phyloP scores from a whole-genome alignment of 2,113 vertebrate genomes.

The Chroicocephalus ridibundus region DNA sequence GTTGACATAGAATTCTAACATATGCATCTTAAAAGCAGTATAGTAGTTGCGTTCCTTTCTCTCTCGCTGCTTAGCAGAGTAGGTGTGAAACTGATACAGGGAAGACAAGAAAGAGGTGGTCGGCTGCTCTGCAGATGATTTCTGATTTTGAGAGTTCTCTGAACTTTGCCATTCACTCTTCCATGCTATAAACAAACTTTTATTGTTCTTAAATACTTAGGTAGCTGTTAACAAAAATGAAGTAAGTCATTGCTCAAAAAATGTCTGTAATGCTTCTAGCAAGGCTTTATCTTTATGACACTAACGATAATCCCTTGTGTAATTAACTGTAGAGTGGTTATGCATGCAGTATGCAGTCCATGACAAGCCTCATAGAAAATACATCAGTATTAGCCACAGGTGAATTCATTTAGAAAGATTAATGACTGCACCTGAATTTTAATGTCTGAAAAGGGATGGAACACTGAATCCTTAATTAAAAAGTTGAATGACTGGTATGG shows the following conservation, averaged over 20 bases:
- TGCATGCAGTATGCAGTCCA: conserved; percentile 81
- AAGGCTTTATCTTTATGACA: conserved; percentile 83
- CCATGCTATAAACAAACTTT: conserved; percentile 48
- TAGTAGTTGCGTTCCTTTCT: background rate
- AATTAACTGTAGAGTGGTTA: conserved; percentile 84
- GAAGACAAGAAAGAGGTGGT: background rate
- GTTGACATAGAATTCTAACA: background rate
- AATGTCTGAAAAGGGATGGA: conserved; percentile 84
- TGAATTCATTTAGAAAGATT: conserved; percentile 91
- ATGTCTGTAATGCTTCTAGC: conserved; percentile 71
- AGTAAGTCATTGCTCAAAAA: conserved; percentile 74
- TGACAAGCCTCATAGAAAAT: conserved; percentile 89
- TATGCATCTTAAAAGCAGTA: background rate
- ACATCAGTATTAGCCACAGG: conserved; percentile 90
- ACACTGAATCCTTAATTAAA: conserved; percentile 89
- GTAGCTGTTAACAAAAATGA: conserved; percentile 75
- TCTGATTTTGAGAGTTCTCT: background rate
- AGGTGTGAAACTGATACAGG: background rate
- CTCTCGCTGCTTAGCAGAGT: background rate
- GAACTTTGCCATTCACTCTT: conserved; percentile 18
- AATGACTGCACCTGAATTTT: conserved; percentile 89
- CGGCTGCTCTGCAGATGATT: background rate
- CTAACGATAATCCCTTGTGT: conserved; percentile 86
- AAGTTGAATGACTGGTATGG: conserved; percentile 85
- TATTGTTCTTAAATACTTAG: conserved; percentile 70